Base-by-base conservation (phyloP, 1,140 invertebrate species). In the Lethrus apterus region DNA sequence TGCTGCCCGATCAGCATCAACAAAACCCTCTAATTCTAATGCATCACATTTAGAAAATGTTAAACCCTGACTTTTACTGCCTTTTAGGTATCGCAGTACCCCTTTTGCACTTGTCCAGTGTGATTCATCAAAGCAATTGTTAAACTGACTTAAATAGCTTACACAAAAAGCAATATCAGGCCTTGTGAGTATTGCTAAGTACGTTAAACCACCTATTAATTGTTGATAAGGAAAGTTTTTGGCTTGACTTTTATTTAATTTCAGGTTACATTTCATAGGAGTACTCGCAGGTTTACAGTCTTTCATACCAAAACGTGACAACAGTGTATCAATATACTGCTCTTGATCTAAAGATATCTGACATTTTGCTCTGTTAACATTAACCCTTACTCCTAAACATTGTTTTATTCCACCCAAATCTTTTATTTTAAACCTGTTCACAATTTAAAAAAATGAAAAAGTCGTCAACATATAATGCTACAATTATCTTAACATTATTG, bases 1-100 rank as follows among this genome's bases (percentile, higher is more conserved):
- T 46, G 44, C 49, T 32, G 48, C 64, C 53, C 59, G 69, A 50
- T 70, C 67, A 1, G 70, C 58, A 51, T 70, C 69, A 13, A 57
- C 52, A 57, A 57, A 69, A 15, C 58, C 61, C 42, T 36, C 11
- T 10, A 53, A 31, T 20, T 41, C 32, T 43, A 34, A 18, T 24
- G 32, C 29, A 24, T 48, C 13, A n/a, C n/a, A n/a, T 35, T 43
- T 41, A 7, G 10, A 9, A 47, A 15, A 43, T 4, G 1, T 18
- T 19, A 64, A 36, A 48, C 50, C 8, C 23, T 44, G 50, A 49
- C 60, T 31, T 9, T 38, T 48, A 10, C 70, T 72, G 4, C 57
- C 61, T 49, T 64, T 60, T 4, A 74, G 51, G 48, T 73, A 72
- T 15, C 56, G 46, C 18, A 73, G 53, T 7, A 73, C 46, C 17